phyloP scores from a whole-genome alignment of 1,140 invertebrate species.

The Epicauta chinensis region DNA sequence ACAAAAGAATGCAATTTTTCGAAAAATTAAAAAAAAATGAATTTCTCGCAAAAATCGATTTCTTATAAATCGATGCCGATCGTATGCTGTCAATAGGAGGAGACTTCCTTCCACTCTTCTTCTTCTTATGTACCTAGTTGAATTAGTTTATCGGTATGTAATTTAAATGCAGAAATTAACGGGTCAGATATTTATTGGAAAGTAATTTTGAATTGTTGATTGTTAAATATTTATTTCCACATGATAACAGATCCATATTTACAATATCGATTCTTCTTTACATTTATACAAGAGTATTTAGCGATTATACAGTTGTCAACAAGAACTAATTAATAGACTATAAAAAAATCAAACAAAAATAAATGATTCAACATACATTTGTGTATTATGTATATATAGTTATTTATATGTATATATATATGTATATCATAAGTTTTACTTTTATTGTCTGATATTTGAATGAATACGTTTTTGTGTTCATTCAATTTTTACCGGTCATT shows the following conservation, averaged over 20 bases:
- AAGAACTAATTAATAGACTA: conserved; percentile 6
- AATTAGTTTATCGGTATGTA: too few species aligned
- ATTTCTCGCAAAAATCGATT: too few species aligned
- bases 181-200: too few species aligned
- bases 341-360: conserved; percentile 4
- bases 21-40: too few species aligned
- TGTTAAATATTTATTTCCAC: conserved; percentile 15
- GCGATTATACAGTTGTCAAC: conserved; percentile 15
- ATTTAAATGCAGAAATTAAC: too few species aligned
- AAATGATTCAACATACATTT: neutral
- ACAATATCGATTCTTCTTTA: conserved; percentile 9
- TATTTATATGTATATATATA: conserved; percentile 1
- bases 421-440: conserved; percentile 3
- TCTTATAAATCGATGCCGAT: too few species aligned
- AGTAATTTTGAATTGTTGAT: too few species aligned
- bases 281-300: conserved; percentile 10
- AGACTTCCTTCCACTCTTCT: too few species aligned
- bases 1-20: too few species aligned
- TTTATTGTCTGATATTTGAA: conserved; percentile 10
- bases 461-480: neutral
- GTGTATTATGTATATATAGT: neutral
- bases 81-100: too few species aligned
- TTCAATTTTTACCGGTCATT: neutral
- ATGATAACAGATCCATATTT: conserved; percentile 18
- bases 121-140: too few species aligned